These are phyloP conservation scores for Bombus waltoni DNA, from an alignment of 1,140 invertebrate genomes.

Conservation along the genomic window DNA sequence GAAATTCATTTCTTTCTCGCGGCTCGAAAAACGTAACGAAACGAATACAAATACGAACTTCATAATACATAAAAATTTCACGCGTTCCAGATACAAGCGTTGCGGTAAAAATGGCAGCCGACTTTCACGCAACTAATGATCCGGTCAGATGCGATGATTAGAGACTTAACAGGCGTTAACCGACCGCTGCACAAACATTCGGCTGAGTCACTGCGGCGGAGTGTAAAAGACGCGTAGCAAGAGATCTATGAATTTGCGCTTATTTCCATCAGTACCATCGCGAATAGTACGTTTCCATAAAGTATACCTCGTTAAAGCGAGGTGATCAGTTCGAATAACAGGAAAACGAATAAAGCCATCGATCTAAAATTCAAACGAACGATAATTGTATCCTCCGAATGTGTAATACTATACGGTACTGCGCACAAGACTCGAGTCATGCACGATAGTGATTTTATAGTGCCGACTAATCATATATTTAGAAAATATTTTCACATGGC, in stretches of 20 bases:
- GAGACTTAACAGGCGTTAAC: slow-evolving; percentile 3
- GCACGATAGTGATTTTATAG: no score
- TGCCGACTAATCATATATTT: no score
- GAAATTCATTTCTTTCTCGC: neutral
- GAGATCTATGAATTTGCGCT: neutral
- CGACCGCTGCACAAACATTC: neutral
- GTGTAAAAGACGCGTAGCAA: neutral
- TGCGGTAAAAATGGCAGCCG: neutral
- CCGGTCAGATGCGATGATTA: slow-evolving; percentile 9
- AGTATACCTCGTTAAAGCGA: no score
- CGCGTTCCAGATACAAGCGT: neutral
- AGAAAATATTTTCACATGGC: no score
- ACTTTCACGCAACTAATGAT: slow-evolving; percentile 1
- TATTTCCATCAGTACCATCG: neutral
- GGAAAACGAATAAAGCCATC: neutral
- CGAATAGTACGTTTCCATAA: no score
- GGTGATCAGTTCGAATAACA: no score
- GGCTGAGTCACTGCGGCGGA: neutral
- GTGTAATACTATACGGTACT: no score
- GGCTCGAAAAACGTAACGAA: neutral
- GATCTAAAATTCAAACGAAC: no score
- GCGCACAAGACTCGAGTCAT: no score
- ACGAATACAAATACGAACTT: neutral
- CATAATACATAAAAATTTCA: neutral
- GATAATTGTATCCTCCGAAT: no score